Evolutionary conservation across 2,888 invertebrate genomes (phyloP), one percentile per base, ranked within the genome.

Genomic region (Tribolium freemani): DNA sequence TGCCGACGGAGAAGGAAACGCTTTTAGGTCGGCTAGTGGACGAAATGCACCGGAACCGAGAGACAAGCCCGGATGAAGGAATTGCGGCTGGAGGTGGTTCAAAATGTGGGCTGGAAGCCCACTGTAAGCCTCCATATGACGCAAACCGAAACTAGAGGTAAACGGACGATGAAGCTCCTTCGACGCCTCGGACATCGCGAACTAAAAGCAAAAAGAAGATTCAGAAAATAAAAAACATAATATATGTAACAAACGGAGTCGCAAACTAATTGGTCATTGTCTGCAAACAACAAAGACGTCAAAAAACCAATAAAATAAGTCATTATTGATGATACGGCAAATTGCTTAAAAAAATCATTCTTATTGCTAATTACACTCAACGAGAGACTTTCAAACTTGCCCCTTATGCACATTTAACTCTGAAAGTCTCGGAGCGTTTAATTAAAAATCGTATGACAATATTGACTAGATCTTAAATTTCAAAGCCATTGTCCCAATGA

Each of bases 31-130:
- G 70, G 90, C 89, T 68, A 90, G 84, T 3, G 90, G 90, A 72
- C 90, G 87, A 82, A 90, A 91, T 46, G 90, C 90, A 74, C 90
- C 89, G 56, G 88, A 87, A 72, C 89, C 89, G 78, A 91, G 89
- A 48, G 91, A 90, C 73, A 93, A 86, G 48, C 88, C 88, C 26
- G 92, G 92, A 81, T 92, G 92, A 73, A 93, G 87, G 83, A 93
- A 91, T 84, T 92, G 93, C 76, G 92, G 92, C 83, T 92, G 93
- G 79, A 93, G 88, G 82, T 92, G 92, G 80, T 92, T 90, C 83
- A 93, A 88, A 78, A 93, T 90, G 86, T 92, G 92, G 66, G 90
- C 90, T 16, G 89, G 89, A 16, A 91, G 86, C 73, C 92, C 91
- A 84, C 92, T 91, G 80, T 89, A 89, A 21, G 88, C 87, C 77